phyloP scores from a whole-genome alignment of 2,113 vertebrate genomes.

The human region DNA sequence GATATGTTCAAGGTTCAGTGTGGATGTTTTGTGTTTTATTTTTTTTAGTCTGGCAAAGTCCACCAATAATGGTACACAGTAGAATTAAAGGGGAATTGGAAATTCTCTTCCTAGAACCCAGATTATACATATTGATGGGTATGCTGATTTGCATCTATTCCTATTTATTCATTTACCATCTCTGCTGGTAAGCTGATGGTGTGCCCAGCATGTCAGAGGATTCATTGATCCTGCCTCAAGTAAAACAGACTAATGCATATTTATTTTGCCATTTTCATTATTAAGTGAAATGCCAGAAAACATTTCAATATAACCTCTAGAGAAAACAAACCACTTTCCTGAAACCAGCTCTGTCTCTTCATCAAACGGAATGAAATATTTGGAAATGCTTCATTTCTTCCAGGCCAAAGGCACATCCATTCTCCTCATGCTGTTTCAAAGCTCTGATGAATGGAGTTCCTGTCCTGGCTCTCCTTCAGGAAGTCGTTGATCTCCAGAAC shows the following conservation, averaged over 20 bases:
- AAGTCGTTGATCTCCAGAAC: not conserved
- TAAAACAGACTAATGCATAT: constrained; percentile 81
- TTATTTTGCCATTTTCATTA: constrained; percentile 82
- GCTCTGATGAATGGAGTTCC: constrained; percentile 9
- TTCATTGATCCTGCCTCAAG: constrained; percentile 80
- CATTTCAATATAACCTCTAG: constrained; percentile 77
- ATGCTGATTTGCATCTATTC: constrained; percentile 76
- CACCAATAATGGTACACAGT: constrained; percentile 12
- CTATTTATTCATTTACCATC: constrained; percentile 70
- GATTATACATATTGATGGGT: constrained; percentile 72
- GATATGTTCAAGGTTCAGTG: constrained; percentile 30
- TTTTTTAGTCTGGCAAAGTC: constrained; percentile 47
- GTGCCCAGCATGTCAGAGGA: constrained; percentile 69
- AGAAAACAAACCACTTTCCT: constrained; percentile 80
- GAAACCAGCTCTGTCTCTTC: constrained; percentile 76
- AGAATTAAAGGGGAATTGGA: constrained; percentile 68
- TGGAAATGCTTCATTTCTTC: constrained; percentile 62
- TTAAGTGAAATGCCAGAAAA: constrained; percentile 78
- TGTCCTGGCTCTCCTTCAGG: not conserved
- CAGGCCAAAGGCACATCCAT: constrained; percentile 64
- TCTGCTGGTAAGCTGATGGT: constrained; percentile 77
- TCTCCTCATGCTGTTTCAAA: constrained; percentile 54
- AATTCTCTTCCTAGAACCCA: constrained; percentile 82
- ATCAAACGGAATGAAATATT: constrained; percentile 75
- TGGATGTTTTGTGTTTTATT: constrained; percentile 27